Evolutionary conservation across 1,140 invertebrate species (phyloP), one percentile per base, ranked within the genome.

Genomic region (Caenorhabditis elegans): DNA sequence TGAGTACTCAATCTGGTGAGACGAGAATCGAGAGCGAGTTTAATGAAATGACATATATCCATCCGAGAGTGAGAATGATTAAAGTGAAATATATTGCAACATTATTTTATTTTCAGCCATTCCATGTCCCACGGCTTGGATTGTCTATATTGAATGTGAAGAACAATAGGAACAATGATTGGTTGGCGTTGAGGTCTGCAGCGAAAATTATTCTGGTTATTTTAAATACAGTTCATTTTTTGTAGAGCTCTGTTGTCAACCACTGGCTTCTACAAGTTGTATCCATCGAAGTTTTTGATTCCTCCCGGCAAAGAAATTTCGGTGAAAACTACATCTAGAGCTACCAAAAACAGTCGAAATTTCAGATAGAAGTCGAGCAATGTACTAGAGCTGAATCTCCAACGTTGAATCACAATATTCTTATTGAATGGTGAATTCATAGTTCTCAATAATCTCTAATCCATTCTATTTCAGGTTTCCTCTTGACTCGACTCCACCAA

Each of bases 201-300:
- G 15, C 39, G 39, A 8, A 8, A 5, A 15, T 5, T 43, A 43
- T 43, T 8, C 6, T 15, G 39, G 6, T 5, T 43, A 15, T 15
- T 34, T 0, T 60, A n/a, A n/a, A n/a, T n/a, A n/a, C n/a, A n/a
- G n/a, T 60, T 24, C 34, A 15, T 24, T 34, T 53, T 36, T n/a
- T 60, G 3, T 28, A 60, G 60, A 39, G 34, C 60, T 10, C 13
- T 70, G 10, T 19, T 70, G 1, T 70, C 60, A 22, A 70, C 60
- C 11, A 70, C 60, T 13, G 60, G 60, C 19, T 39, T 70, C 60
- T 70, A 70, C 60, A 70, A 70, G n/a, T n/a, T 70, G 17, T 70
- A 39, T 39, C 60, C 60, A 0, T 22, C 60, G 22, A 70, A 70
- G 34, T 70, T 70, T 70, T 13, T 70, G 5, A 70, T 70, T 70